Conservation (phyloP, 2,797 vertebrate genomes). For the Enteromius argenteus region DNA sequence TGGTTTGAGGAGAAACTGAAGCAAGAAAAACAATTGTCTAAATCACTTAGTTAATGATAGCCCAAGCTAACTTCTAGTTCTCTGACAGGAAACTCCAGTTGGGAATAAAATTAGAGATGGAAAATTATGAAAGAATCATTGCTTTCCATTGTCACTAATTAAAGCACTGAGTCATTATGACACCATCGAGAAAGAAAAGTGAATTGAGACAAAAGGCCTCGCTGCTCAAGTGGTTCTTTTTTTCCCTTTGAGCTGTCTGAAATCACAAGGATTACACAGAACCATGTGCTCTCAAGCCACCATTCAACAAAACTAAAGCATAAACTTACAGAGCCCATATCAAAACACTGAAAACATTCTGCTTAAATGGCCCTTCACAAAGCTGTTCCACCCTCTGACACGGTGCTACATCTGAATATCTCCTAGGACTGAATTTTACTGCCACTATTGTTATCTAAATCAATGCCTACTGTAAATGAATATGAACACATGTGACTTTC, state of each 20-base stretch:
- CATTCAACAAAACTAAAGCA: conserved; percentile 1
- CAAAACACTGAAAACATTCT: background rate
- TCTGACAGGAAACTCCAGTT: background rate
- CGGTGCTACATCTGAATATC: background rate
- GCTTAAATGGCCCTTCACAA: background rate
- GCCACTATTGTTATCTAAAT: background rate
- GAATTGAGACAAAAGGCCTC: conserved; percentile 10
- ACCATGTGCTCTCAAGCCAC: background rate
- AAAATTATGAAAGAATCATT: conserved; percentile 16
- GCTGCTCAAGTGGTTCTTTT: conserved; percentile 20
- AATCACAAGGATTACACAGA: conserved; percentile 18
- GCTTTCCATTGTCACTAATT: conserved; percentile 7
- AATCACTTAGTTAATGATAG: background rate
- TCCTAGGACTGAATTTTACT: background rate
- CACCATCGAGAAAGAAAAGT: conserved; percentile 12
- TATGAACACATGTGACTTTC: background rate
- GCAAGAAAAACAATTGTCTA: background rate
- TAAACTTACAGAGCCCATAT: background rate
- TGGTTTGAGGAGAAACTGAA: background rate
- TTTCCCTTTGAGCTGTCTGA: conserved; percentile 31
- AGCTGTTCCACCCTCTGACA: background rate
- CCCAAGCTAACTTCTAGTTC: background rate
- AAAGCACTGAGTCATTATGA: conserved; percentile 32
- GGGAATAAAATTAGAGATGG: conserved; percentile 9
- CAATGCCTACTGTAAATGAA: background rate